Evolutionary conservation across 2,888 invertebrate species (phyloP).

Genomic region (Tillus elongatus): DNA sequence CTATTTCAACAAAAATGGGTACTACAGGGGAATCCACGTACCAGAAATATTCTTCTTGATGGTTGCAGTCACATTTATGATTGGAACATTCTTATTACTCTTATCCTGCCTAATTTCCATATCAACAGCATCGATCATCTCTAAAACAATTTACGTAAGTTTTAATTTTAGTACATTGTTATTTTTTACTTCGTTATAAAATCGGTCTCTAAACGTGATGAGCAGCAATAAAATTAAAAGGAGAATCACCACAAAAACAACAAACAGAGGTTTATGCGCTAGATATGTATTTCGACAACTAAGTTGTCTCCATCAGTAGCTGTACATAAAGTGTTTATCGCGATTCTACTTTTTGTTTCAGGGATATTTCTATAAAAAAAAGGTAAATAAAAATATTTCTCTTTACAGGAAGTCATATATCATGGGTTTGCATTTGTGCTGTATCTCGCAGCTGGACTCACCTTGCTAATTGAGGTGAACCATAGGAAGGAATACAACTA

Average conservation of each 20-base stretch:
- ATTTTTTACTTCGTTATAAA: too few species aligned
- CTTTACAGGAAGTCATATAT: slow-evolving; percentile 70
- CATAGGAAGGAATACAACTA: slow-evolving; percentile 40
- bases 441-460: slow-evolving; percentile 60
- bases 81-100: slow-evolving; percentile 68
- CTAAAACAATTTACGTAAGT: slow-evolving; percentile 74
- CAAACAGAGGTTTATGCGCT: too few species aligned
- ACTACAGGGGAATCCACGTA: slow-evolving; percentile 29
- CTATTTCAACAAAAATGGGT: slow-evolving; percentile 40
- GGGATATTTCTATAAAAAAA: too few species aligned
- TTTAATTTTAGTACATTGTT: slow-evolving; percentile 15
- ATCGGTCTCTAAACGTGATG: too few species aligned
- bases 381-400: too few species aligned
- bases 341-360: too few species aligned
- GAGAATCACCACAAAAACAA: too few species aligned
- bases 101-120: slow-evolving; percentile 67
- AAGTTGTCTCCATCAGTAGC: too few species aligned
- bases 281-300: too few species aligned
- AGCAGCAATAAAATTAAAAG: too few species aligned
- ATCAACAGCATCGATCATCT: slow-evolving; percentile 72
- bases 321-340: too few species aligned
- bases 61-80: slow-evolving; percentile 66
- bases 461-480: slow-evolving; percentile 58
- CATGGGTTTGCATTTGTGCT: slow-evolving; percentile 67
- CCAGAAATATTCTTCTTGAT: slow-evolving; percentile 63